A percentile compares a stretch with the other conserved stretches of the same genome.
Conservation (phyloP, 2,888 invertebrate species). For the Deroplatys truncata region DNA sequence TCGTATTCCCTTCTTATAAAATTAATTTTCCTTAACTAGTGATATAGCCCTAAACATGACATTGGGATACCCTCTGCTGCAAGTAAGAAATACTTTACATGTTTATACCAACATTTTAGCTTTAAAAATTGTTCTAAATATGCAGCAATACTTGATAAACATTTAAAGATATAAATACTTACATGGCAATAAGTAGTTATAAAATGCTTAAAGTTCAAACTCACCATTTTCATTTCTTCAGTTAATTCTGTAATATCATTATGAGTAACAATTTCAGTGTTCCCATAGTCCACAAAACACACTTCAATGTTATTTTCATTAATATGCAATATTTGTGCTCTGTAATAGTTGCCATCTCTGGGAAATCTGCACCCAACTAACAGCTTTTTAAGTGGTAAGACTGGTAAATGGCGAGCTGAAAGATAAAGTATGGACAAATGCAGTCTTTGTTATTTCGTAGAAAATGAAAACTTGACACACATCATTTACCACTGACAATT, state of each 20-base stretch:
- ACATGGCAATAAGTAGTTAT: too few relatives aligned
- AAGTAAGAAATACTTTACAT: too few relatives aligned
- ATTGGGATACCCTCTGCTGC: too few relatives aligned
- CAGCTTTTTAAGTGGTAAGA: not conserved
- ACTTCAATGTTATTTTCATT: not conserved
- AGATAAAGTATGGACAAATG: not conserved
- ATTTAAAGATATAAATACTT: too few relatives aligned
- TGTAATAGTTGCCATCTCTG: not conserved
- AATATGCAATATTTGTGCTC: not conserved
- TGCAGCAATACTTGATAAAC: not conserved
- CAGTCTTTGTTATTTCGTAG: too few relatives aligned
- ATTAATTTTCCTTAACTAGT: too few relatives aligned
- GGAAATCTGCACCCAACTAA: not conserved
- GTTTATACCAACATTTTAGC: not conserved
- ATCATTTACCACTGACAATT: too few relatives aligned
- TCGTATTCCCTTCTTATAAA: too few relatives aligned
- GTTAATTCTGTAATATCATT: not conserved
- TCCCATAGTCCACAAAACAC: not conserved
- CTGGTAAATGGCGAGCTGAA: not conserved
- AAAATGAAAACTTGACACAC: too few relatives aligned
- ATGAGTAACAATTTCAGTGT: not conserved
- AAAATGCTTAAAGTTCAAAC: not conserved
- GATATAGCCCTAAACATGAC: too few relatives aligned
- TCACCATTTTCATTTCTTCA: not conserved
- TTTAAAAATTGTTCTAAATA: not conserved